Percentiles rank a stretch among this genome's conserved stretches.
Conservation (phyloP, 2,797 vertebrate genomes). For the Oceanodroma leucorhoa region DNA sequence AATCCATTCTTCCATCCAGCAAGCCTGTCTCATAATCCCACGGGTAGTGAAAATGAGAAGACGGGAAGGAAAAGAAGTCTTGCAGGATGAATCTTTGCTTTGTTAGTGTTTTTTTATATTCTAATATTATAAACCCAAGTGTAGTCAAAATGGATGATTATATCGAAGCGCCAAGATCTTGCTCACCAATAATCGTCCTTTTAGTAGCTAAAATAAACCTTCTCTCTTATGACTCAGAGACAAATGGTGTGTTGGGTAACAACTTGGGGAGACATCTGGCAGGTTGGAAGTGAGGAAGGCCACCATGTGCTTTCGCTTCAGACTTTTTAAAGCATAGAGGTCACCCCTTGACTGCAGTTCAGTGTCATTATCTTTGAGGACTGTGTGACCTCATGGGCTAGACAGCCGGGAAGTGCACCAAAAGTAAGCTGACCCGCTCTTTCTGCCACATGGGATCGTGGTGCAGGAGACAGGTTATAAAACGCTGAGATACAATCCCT, state of each 20-base stretch:
- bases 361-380: not conserved
- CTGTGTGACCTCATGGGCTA: not conserved
- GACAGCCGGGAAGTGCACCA: not conserved
- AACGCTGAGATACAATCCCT: not conserved
- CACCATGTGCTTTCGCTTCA: not conserved
- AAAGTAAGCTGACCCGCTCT: not conserved
- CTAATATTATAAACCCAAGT: not conserved
- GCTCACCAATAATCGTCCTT: not conserved
- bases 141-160: not conserved
- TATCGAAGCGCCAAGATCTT: not conserved
- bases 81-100: not conserved
- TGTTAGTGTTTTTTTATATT: not conserved
- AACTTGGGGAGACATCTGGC: not conserved
- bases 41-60: not conserved
- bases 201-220: slow-evolving; percentile 19
- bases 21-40: not conserved
- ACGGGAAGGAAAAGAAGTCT: not conserved
- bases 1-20: not conserved
- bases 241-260: not conserved
- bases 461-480: not conserved
- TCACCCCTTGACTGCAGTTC: not conserved
- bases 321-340: not conserved
- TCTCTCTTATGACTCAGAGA: not conserved
- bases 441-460: not conserved
- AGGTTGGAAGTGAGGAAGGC: not conserved